Percentiles rank a stretch among this genome's conserved stretches.
These are phyloP conservation scores for Pseudomyrmex gracilis DNA, from an alignment of 1,140 invertebrate species.

Conservation along the genomic window DNA sequence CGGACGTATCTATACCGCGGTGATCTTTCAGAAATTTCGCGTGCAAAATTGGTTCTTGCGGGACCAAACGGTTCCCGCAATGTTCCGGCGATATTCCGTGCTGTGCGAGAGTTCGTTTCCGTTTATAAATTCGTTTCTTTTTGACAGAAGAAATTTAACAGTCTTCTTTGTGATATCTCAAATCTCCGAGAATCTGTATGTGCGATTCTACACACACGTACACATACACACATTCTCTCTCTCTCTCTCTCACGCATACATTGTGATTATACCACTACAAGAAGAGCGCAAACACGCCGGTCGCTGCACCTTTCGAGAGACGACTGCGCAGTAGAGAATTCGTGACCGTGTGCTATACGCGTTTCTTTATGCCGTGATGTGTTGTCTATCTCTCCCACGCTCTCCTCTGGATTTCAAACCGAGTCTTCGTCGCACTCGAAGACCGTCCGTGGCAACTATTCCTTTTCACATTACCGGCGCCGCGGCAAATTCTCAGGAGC, in stretches of 20 bases:
- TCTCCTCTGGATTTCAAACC: slow-evolving; percentile 54
- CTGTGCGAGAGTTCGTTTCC: too few relatives aligned
- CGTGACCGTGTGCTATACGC: slow-evolving; percentile 52
- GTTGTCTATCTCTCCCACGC: slow-evolving; percentile 64
- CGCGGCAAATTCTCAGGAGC: slow-evolving; percentile 54
- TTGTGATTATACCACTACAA: slow-evolving; percentile 27
- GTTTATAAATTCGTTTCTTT: too few relatives aligned
- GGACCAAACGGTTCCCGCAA: too few relatives aligned
- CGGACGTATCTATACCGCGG: too few relatives aligned
- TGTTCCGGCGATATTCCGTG: too few relatives aligned
- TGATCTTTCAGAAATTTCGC: too few relatives aligned
- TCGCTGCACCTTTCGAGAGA: slow-evolving; percentile 67
- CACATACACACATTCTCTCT: neutral
- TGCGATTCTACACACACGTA: neutral
- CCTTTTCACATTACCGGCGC: slow-evolving; percentile 5
- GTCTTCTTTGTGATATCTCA: too few relatives aligned
- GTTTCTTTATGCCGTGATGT: slow-evolving; percentile 66
- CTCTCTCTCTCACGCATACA: too few relatives aligned
- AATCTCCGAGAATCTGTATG: too few relatives aligned
- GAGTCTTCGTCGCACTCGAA: slow-evolving; percentile 66
- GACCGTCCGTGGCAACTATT: slow-evolving; percentile 46
- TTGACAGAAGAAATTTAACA: too few relatives aligned
- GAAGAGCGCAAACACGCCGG: slow-evolving; percentile 47
- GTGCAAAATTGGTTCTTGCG: too few relatives aligned
- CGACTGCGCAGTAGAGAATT: slow-evolving; percentile 72